Evolutionary conservation across 2,888 invertebrate genomes (phyloP).

Genomic region (Taenaris catops): DNA sequence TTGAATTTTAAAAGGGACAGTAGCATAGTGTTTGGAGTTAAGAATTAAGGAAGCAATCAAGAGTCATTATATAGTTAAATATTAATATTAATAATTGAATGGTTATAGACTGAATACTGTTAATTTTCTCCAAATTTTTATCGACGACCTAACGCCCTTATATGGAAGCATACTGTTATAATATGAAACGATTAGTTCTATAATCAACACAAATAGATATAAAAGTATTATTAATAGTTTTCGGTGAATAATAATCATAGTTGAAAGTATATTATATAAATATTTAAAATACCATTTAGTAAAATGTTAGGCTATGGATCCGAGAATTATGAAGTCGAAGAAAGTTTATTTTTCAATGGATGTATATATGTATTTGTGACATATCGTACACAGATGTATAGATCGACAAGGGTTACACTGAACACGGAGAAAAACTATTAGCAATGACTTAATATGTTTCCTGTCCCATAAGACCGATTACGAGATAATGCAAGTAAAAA

Average conservation of each 20-base stretch:
- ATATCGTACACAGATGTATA: slow-evolving; percentile 36
- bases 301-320: slow-evolving; percentile 23
- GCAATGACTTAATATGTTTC: too few species aligned
- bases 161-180: slow-evolving; percentile 12
- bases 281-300: slow-evolving; percentile 24
- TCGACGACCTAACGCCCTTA: slow-evolving; percentile 6
- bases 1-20: not conserved
- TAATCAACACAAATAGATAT: slow-evolving; percentile 17
- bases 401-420: slow-evolving; percentile 28
- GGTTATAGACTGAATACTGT: slow-evolving; percentile 68
- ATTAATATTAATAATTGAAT: slow-evolving; percentile 33
- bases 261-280: slow-evolving; percentile 19
- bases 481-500: too few species aligned
- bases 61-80: slow-evolving; percentile 7
- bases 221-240: slow-evolving; percentile 13
- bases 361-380: slow-evolving; percentile 33
- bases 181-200: slow-evolving; percentile 12
- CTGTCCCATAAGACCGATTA: too few species aligned
- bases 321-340: slow-evolving; percentile 20
- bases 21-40: too few species aligned
- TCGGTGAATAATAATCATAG: slow-evolving; percentile 15
- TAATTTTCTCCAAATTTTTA: slow-evolving; percentile 43
- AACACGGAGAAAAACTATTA: too few species aligned
- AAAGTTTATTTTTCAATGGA: slow-evolving; percentile 34
- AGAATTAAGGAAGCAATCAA: slow-evolving; percentile 1